Conservation (phyloP, 2,888 invertebrate species). For the Leptopterna dolabrata region DNA sequence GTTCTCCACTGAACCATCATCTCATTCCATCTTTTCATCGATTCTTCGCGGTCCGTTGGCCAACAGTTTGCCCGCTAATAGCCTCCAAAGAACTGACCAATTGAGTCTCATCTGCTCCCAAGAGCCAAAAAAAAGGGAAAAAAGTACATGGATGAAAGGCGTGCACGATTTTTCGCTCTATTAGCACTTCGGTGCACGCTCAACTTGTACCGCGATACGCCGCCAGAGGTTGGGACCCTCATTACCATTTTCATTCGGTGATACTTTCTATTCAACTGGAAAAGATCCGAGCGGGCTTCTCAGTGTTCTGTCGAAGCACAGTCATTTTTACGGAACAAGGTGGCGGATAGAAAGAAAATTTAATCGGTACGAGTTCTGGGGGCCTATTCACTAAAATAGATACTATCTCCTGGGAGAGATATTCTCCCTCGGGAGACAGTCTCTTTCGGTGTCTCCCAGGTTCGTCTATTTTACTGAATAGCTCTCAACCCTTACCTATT, state of each 20-base stretch:
- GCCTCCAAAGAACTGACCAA: not conserved
- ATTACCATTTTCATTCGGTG: not conserved
- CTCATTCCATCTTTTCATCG: not conserved
- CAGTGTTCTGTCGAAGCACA: too few relatives aligned
- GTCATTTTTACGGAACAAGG: too few relatives aligned
- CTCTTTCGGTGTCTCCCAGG: too few relatives aligned
- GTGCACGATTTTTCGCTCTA: not conserved
- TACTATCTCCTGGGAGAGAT: too few relatives aligned
- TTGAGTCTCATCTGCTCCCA: not conserved
- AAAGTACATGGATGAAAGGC: not conserved
- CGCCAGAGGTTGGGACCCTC: not conserved
- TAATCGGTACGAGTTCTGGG: too few relatives aligned
- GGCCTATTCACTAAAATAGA: too few relatives aligned
- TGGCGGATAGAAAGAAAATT: too few relatives aligned
- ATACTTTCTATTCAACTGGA: not conserved
- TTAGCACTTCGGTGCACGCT: not conserved
- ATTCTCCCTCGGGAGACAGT: too few relatives aligned
- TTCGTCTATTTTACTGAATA: too few relatives aligned
- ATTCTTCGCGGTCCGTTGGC: not conserved
- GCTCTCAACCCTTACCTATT: too few relatives aligned
- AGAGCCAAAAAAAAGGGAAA: not conserved
- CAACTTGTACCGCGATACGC: not conserved
- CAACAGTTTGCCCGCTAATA: not conserved
- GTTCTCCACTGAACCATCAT: not conserved
- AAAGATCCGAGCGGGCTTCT: too few relatives aligned